Conservation (phyloP, 2,888 invertebrate species). For the Tiphia femorata region DNA sequence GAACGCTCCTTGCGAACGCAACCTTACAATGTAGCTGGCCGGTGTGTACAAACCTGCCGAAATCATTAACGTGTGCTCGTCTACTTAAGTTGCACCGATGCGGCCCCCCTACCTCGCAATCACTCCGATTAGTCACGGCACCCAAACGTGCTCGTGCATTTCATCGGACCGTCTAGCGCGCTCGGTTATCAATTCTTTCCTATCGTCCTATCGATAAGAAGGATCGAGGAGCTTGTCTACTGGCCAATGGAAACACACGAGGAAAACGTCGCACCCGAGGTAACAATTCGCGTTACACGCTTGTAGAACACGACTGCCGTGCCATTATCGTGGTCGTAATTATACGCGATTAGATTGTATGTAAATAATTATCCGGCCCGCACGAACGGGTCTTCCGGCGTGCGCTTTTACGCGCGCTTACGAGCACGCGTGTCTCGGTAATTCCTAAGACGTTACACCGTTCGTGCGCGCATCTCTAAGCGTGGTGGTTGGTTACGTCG, state of each 20-base stretch:
- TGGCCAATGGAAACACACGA: too few relatives aligned
- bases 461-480: neutral
- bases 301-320: too few relatives aligned
- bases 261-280: too few relatives aligned
- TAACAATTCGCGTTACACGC: too few relatives aligned
- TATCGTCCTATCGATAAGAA: too few relatives aligned
- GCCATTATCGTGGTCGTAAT: too few relatives aligned
- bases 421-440: conserved; percentile 4
- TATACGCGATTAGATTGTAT: too few relatives aligned
- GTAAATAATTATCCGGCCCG: too few relatives aligned
- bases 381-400: too few relatives aligned
- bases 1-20: conserved; percentile 43
- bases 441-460: conserved; percentile 15
- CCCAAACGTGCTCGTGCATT: neutral
- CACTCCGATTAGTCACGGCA: neutral
- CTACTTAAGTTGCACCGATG: conserved; percentile 23
- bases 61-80: conserved; percentile 50
- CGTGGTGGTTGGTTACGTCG: conserved; percentile 20
- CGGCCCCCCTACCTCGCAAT: neutral
- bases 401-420: too few relatives aligned
- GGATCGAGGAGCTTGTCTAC: too few relatives aligned
- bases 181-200: neutral
- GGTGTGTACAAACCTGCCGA: conserved; percentile 49
- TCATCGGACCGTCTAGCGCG: neutral
- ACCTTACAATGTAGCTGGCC: conserved; percentile 30